Base-by-base conservation (phyloP, 2,113 vertebrate species). In the Coryphaenoides rupestris region DNA sequence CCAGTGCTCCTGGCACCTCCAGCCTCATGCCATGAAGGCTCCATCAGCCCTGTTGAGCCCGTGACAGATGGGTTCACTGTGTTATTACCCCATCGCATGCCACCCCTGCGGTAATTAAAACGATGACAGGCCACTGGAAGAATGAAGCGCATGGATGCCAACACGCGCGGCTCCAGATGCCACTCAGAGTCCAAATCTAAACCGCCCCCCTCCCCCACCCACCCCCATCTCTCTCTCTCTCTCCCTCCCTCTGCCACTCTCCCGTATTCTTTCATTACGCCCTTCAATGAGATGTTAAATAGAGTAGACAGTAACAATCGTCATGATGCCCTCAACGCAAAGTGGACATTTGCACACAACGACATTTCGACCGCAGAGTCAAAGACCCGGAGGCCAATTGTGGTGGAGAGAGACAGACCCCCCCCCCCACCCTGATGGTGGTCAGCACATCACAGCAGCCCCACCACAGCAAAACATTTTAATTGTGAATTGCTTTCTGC, bases 11-110 rank as follows among this genome's bases (percentile, higher is more conserved):
- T 22, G 21, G 54, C 54, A 23, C 63, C 45, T 63, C 49, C 69
- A 63, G 55, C 61, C 40, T 58, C 65, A 26, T 12, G 9, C 45
- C 21, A 19, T 72, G 49, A 53, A 58, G 64, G 58, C 63, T 65
- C 50, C 1, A 3, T 69, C 65, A 59, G 60, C 28, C 28, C 68
- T 46, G 28, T 58, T 75, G 54, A 69, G 56, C 59, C 58, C 60
- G 46, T 61, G 76, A 86, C 83, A 88, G 83, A 88, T 85, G 77
- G 81, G 66, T 49, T 58, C 16, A 15, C 65, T 56, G 69, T 80
- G 78, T 73, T 60, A 61, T 75, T 88, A 82, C 77, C 70, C 71
- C 69, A 73, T 68, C 58, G 65, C 70, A 68, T 63, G 64, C 75
- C 70, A 64, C 45, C 63, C 69, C 28, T 73, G 63, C 62, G 64